These are phyloP conservation scores for Chionomys nivalis DNA, from an alignment of 2,113 vertebrate species.

Conservation along the genomic window DNA sequence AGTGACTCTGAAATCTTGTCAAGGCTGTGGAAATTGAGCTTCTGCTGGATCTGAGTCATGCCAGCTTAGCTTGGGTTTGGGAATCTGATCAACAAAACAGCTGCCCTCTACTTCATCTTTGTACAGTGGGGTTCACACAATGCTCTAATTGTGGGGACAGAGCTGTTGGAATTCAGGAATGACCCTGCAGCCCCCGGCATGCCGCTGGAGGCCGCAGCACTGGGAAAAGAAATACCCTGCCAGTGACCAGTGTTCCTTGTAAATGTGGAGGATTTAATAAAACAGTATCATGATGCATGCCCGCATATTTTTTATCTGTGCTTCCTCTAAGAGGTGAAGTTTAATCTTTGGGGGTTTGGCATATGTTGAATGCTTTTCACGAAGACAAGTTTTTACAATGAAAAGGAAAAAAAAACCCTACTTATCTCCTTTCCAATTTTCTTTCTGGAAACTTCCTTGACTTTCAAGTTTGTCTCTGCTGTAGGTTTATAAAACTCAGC, in stretches of 20 bases:
- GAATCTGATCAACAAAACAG: constrained; percentile 21
- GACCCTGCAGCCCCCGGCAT: background rate
- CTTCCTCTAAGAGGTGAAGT: no score
- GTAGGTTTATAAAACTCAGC: background rate
- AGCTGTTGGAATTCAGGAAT: background rate
- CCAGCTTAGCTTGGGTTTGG: background rate
- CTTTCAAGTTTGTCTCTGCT: background rate
- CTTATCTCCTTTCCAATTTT: background rate
- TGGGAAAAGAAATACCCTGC: background rate
- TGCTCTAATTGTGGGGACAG: background rate
- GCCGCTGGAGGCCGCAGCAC: background rate
- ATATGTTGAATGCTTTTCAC: background rate
- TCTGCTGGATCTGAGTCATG: background rate
- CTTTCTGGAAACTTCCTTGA: background rate
- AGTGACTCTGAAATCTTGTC: constrained; percentile 54
- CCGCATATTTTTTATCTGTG: background rate
- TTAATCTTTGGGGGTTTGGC: background rate
- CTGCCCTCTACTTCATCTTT: background rate
- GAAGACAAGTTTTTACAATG: constrained; percentile 11
- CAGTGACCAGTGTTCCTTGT: background rate
- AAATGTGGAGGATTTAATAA: background rate
- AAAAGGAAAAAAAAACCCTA: background rate
- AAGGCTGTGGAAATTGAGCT: constrained; percentile 9
- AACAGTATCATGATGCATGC: background rate
- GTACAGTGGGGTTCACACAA: background rate